A percentile compares a stretch with the other conserved stretches of the same genome.
phyloP scores from a whole-genome alignment of 2,888 invertebrate species.

The Mesodorylaimus sp. region DNA sequence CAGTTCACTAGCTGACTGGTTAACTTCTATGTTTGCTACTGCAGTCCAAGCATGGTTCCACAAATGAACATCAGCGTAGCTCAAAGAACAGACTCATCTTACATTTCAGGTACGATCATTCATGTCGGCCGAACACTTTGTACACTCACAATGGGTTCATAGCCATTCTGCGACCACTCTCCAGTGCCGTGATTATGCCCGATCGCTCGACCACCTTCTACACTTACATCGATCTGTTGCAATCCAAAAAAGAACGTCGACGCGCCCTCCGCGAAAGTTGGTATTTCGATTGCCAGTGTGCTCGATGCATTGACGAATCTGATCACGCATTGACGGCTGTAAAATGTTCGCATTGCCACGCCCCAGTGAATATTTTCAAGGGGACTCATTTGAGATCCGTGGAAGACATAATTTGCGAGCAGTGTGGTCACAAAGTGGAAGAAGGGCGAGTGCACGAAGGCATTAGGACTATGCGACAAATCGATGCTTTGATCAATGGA shows the following conservation, averaged over 20 bases:
- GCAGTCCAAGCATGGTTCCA: no score
- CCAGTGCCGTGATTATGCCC: slow-evolving; percentile 19
- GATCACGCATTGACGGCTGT: slow-evolving; percentile 19
- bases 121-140: slow-evolving; percentile 23
- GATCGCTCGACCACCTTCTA: slow-evolving; percentile 23
- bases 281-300: slow-evolving; percentile 21
- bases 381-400: not conserved
- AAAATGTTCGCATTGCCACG: not conserved
- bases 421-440: not conserved
- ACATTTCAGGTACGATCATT: slow-evolving; percentile 29
- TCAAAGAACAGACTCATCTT: no score
- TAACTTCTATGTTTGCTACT: no score
- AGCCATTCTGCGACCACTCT: slow-evolving; percentile 21
- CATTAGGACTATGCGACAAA: slow-evolving; percentile 17
- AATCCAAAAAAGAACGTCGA: slow-evolving; percentile 18
- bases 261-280: slow-evolving; percentile 16
- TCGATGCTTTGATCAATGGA: slow-evolving; percentile 16
- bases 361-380: slow-evolving; percentile 1
- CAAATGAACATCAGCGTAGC: no score
- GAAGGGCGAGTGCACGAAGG: slow-evolving; percentile 15
- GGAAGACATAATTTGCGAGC: not conserved
- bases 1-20: no score
- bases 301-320: slow-evolving; percentile 21
- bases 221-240: slow-evolving; percentile 23
- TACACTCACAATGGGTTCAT: slow-evolving; percentile 21